Base-by-base conservation (phyloP, 1,140 invertebrate species). In the Temnothorax longispinosus region DNA sequence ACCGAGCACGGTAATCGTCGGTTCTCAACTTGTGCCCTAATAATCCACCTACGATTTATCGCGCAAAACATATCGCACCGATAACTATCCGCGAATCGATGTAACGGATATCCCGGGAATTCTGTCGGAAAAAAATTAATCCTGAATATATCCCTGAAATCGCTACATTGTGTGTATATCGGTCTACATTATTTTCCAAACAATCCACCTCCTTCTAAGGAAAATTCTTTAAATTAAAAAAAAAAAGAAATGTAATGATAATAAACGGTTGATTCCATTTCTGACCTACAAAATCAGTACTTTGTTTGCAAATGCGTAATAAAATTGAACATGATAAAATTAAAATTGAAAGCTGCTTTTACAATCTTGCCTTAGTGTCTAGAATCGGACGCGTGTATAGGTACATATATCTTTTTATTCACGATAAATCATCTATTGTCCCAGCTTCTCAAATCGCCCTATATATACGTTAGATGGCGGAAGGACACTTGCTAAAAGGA, bases 21-120 rank as follows among this genome's bases (percentile, higher is more conserved):
- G 21, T 38, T 69, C 18, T 35, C 60, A 27, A 27, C 50, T 10
- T 44, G 44, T 44, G 44, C 35, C 13, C 38, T 54, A 38, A 13
- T 74, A 74, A 74, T 74, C 78, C n/a, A 82, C 41, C 80, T 74
- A 38, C 52, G 41, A 74, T 60, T 82, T 74, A 72, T 72, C 62
- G 35, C 77, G 47, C 62, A 5, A n/a, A 47, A 47, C n/a, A 3
- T 38, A 21, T 60, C 44, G 58, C 44, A 21, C n/a, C 4, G 35
- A 47, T 7, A 32, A 52, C 15, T 77, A 47, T 77, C 15, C 21
- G n/a, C 18, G 13, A 41, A 41, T 5, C 38, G 38, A 27, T 13
- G 13, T 41, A 50, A 54, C 41, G 4, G 13, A 47, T 11, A 35
- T 18, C 21, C 13, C 10, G 21, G 6, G 18, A 0, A 13, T 60